Conservation (phyloP, 1,140 invertebrate genomes). For the Sitobion miscanthi region DNA sequence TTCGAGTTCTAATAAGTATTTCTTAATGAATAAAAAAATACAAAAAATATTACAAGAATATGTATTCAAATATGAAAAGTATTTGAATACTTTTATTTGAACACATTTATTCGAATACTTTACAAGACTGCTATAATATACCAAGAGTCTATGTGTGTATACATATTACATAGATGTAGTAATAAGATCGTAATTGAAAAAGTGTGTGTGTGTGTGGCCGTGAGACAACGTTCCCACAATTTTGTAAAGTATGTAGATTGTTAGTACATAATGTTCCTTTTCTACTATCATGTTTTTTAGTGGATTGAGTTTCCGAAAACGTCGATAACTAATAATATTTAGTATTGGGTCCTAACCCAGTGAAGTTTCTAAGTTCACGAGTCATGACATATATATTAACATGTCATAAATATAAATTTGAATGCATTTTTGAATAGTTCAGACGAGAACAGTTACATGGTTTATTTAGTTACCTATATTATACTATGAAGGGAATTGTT, state of each 20-base stretch:
- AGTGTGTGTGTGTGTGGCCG: not conserved
- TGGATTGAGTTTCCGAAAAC: not conserved
- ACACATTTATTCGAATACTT: too few species aligned
- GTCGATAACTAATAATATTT: not conserved
- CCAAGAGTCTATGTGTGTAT: too few species aligned
- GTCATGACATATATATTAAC: not conserved
- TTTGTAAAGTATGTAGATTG: too few species aligned
- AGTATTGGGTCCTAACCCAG: not conserved
- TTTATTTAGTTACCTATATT: not conserved
- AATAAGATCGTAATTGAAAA: too few species aligned
- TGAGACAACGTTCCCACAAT: too few species aligned
- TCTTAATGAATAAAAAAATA: too few species aligned
- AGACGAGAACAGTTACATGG: not conserved
- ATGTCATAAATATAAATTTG: not conserved
- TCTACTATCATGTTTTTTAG: not conserved
- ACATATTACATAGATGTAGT: too few species aligned
- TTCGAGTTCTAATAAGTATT: too few species aligned
- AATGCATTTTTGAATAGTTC: not conserved
- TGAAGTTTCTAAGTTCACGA: not conserved
- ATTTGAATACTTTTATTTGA: too few species aligned
- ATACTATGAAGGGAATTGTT: not conserved
- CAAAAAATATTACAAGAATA: too few species aligned
- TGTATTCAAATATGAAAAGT: too few species aligned
- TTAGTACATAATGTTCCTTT: not conserved
- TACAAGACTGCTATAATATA: too few species aligned